Evolutionary conservation across 2,888 invertebrate species (phyloP).

Genomic region (Patella ulyssiponensis): DNA sequence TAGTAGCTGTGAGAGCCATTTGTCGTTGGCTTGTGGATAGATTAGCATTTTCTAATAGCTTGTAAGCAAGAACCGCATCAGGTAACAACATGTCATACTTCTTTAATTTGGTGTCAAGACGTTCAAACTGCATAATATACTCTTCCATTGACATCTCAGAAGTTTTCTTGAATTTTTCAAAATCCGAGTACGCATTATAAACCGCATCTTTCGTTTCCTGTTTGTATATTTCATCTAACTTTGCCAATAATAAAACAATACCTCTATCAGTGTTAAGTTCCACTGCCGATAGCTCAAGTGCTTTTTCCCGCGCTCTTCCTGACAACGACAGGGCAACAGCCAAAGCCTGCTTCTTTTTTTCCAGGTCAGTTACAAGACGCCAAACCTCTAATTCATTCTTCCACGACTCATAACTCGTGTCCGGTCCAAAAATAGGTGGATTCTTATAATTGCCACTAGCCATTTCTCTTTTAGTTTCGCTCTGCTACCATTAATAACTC

Average conservation of each 20-base stretch:
- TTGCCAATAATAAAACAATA: background rate
- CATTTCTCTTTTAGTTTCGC: background rate
- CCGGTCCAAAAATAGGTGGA: background rate
- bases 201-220: background rate
- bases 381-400: background rate
- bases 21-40: conserved; percentile 21
- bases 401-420: background rate
- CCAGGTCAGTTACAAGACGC: background rate
- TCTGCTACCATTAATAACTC: conserved; percentile 3
- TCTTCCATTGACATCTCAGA: background rate
- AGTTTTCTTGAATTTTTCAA: conserved; percentile 8
- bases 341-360: background rate
- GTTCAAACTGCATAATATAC: conserved; percentile 12
- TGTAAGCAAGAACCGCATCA: conserved; percentile 15
- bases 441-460: background rate
- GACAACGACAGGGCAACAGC: background rate
- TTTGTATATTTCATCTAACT: background rate
- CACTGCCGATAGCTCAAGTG: background rate
- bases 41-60: conserved; percentile 17
- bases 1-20: conserved; percentile 24
- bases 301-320: background rate
- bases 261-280: background rate
- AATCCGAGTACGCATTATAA: background rate
- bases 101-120: background rate
- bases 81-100: background rate